A percentile compares a stretch with the other conserved stretches of the same genome.
Conservation (phyloP, 2,113 vertebrate genomes). For the Bungarus multicinctus region DNA sequence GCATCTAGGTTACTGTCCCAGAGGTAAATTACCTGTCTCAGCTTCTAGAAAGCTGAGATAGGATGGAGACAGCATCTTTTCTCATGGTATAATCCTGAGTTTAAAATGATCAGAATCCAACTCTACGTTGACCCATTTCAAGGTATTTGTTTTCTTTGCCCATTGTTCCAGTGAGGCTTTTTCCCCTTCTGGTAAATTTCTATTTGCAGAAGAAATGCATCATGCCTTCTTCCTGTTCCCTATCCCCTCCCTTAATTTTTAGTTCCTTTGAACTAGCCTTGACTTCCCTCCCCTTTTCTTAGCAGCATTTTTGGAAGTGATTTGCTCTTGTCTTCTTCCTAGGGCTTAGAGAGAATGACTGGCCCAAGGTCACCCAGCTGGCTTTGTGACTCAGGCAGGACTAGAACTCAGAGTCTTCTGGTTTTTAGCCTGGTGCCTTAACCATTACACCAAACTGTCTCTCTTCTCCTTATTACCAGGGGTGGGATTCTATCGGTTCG, state of each 20-base stretch:
- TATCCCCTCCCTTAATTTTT: no score
- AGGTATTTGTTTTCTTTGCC: not conserved
- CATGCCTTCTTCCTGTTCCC: not conserved
- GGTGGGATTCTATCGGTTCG: no score
- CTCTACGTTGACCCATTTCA: not conserved
- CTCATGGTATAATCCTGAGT: not conserved
- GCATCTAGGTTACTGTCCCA: not conserved
- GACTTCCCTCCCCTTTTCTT: not conserved
- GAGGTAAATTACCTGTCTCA: not conserved
- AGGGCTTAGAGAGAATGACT: not conserved
- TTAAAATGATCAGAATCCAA: not conserved
- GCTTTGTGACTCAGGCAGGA: not conserved
- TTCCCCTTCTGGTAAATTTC: not conserved
- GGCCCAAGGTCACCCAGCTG: not conserved
- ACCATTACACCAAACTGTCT: not conserved
- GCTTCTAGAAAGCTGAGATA: not conserved
- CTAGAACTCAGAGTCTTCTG: not conserved
- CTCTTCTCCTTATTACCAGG: not conserved
- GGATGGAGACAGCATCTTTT: not conserved
- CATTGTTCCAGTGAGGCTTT: not conserved
- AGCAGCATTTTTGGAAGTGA: not conserved
- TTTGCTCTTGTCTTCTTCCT: not conserved
- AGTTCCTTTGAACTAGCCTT: not conserved
- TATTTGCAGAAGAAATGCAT: not conserved
- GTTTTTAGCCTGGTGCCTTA: not conserved